Evolutionary conservation across 2,888 invertebrate species (phyloP), one percentile per base, ranked within the genome.

Genomic region (Apomyelois bistriatella): DNA sequence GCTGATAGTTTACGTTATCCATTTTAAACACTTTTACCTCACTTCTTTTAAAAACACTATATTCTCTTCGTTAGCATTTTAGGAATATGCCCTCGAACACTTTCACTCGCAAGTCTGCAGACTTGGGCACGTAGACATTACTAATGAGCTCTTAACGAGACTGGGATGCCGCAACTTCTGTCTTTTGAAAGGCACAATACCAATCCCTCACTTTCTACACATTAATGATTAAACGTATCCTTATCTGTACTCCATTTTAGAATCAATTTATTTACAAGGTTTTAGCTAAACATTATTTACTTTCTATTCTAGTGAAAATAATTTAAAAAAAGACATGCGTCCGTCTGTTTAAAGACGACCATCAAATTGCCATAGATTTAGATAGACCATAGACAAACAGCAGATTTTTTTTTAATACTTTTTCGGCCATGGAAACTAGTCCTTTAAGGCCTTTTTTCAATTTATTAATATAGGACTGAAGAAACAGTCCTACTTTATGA

Each of bases 1-100:
- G 69, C 60, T 82, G 77, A 69, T 85, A 86, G 65, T 74, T 76
- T 55, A 80, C 75, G 79, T 77, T 85, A 64, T 89, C 89, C 90
- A 90, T 89, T 65, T 16, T 59, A 58, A 60, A 64, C 55, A 57
- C 58, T 72, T 61, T 57, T 57, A 53, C 58, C 22, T 56, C 56
- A 58, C 60, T 64, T 65, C 66, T 60, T 56, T 60, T 56, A 62
- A 59, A 62, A 66, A 72, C 68, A 72, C 38, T 13, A 71, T 64
- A 70, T 64, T 62, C 63, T 61, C 56, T 64, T 60, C 57, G 61
- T 60, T 59, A 58, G 64, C 82, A 85, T 86, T 76, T 74, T 81
- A 40, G 28, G 10, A 50, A 40, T 50, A 28, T 40, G 40, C 16
- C 32, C 40, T 30, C 12, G 8, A 3, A 42, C 79, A 86, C 87